Base-by-base conservation (phyloP, 2,888 invertebrate species). In the Trissolcus japonicus region DNA sequence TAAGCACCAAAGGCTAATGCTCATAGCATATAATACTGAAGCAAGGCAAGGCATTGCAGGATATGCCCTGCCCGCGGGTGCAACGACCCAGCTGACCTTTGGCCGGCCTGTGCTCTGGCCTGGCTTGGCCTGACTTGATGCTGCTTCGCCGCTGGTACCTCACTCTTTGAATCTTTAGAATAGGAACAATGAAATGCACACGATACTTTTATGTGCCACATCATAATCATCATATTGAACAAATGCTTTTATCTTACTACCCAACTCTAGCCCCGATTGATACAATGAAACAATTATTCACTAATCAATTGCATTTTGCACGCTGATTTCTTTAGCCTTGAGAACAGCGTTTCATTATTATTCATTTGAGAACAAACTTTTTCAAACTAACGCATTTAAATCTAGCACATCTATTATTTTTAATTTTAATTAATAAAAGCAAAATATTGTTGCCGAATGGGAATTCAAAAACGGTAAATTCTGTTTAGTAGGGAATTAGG, bases 51-150 rank as follows among this genome's bases (percentile, higher is more conserved):
- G 83, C 81, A 83, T 79, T 82, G 81, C 82, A 80, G 84, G 83
- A 86, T 84, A 86, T 87, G 87, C 86, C 86, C 87, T 85, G 85
- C 85, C 87, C 86, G 86, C 87, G 87, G 87, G 87, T 87, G 87
- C 87, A 87, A 87, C 86, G 87, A 87, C 87, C 87, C 86, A 66
- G 77, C 83, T 87, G 87, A 87, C 87, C 87, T 87, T 87, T 87
- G 88, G 85, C 86, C 87, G 86, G 84, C 82, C 86, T 82, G 84
- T 85, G 85, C 86, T 86, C 86, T 83, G 80, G 82, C 81, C 80
- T 80, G 84, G 79, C 83, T 78, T 81, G 81, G 82, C 81, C 81
- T 81, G 85, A 68, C 80, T 68, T 77, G 74, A 65, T 76, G 79
- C 76, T 63, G 82, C 83, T 81, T 57, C 74, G 61, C 81, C 76